phyloP scores from a whole-genome alignment of 2,888 invertebrate genomes.

The Drosophila macrothrix region DNA sequence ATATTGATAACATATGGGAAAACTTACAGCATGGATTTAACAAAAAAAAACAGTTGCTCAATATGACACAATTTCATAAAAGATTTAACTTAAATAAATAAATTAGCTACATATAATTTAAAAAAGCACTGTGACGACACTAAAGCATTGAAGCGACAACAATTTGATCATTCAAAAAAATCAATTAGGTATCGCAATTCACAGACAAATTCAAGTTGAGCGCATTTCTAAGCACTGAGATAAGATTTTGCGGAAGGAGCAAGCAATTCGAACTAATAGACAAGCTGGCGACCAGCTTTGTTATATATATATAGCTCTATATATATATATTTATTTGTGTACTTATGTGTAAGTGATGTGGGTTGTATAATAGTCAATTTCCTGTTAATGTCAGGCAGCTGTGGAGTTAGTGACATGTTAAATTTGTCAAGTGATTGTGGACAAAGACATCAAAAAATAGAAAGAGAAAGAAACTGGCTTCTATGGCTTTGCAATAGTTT shows the following conservation, averaged over 20 bases:
- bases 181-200: conserved; percentile 56
- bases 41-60: neutral
- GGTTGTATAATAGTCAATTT: conserved; percentile 61
- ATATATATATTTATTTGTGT: neutral
- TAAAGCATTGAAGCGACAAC: neutral
- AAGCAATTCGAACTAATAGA: conserved; percentile 23
- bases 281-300: conserved; percentile 18
- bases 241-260: conserved; percentile 40
- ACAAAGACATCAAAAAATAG: neutral
- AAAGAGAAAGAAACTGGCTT: conserved; percentile 8
- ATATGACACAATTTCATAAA: conserved; percentile 35
- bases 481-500: conserved; percentile 20
- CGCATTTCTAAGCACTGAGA: conserved; percentile 17
- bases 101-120: conserved; percentile 44
- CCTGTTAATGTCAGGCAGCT: conserved; percentile 56
- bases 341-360: conserved; percentile 25
- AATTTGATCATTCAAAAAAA: conserved; percentile 27
- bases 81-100: conserved; percentile 49
- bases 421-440: conserved; percentile 62
- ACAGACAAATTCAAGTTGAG: conserved; percentile 32
- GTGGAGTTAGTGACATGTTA: conserved; percentile 58
- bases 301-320: conserved; percentile 13
- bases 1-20: neutral
- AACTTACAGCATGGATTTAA: neutral
- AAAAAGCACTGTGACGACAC: neutral